These are phyloP conservation scores for Coptodon bakossiorum DNA, from an alignment of 2,113 vertebrate genomes.

Conservation along the genomic window DNA sequence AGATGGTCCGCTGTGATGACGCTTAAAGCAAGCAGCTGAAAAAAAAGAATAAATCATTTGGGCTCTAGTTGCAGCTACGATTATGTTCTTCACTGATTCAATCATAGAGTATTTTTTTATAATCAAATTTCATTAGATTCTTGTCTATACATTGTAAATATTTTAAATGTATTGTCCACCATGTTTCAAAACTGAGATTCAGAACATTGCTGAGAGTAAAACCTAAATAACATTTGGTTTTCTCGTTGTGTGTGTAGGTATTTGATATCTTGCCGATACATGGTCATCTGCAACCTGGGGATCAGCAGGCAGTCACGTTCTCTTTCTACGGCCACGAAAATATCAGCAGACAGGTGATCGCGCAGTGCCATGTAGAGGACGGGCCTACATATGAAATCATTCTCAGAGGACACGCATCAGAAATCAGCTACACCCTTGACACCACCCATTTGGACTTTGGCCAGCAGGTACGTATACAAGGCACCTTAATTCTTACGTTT, in stretches of 20 bases:
- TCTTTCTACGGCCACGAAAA: conserved; percentile 79
- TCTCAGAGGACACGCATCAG: conserved; percentile 77
- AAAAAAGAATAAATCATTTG: neutral
- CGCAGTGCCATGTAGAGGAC: conserved; percentile 78
- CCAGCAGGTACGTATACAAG: conserved; percentile 70
- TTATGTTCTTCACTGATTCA: neutral
- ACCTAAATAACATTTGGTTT: neutral
- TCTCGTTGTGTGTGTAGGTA: conserved; percentile 61
- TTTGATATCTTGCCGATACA: conserved; percentile 79
- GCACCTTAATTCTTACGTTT: neutral
- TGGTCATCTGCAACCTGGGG: conserved; percentile 72
- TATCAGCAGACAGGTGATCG: conserved; percentile 53
- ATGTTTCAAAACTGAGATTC: neutral
- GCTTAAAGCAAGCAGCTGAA: neutral
- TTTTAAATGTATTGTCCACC: neutral
- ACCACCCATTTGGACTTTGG: conserved; percentile 71
- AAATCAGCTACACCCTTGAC: conserved; percentile 74
- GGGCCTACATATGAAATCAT: conserved; percentile 79
- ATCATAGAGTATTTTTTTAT: neutral
- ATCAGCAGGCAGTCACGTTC: conserved; percentile 67
- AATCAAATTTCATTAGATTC: neutral
- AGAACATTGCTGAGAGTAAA: neutral
- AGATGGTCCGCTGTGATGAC: neutral
- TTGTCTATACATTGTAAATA: neutral
- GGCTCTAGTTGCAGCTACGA: neutral